A percentile compares a stretch with the other conserved stretches of the same genome.
Conservation (phyloP, 2,113 vertebrate genomes). For the Delphinapterus leucas region DNA sequence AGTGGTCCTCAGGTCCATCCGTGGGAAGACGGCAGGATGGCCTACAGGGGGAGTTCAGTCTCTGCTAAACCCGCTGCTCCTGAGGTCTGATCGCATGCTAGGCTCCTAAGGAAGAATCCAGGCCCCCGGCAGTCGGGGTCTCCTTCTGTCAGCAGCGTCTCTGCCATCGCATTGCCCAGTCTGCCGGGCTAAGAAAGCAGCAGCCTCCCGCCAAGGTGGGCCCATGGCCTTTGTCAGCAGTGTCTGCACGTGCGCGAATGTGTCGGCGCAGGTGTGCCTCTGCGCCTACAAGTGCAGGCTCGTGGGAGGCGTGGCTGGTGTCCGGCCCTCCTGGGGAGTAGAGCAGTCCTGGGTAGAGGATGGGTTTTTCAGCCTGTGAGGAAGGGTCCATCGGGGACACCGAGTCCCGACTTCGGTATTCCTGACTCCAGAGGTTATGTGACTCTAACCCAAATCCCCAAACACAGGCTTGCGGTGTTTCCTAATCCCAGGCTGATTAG, state of each 20-base stretch:
- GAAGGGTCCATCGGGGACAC: too few relatives aligned
- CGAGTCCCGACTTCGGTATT: rapidly evolving
- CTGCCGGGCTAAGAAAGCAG: neutral
- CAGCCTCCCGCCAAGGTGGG: neutral
- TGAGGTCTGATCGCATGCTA: rapidly evolving
- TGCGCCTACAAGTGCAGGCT: too few relatives aligned
- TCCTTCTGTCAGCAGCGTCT: rapidly evolving
- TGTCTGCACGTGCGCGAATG: rapidly evolving
- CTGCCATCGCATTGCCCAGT: rapidly evolving
- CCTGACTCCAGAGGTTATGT: neutral
- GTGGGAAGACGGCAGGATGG: neutral
- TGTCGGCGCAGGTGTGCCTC: too few relatives aligned
- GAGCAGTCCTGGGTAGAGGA: neutral
- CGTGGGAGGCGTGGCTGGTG: rapidly evolving
- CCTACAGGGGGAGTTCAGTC: neutral
- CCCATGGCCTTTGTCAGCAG: neutral
- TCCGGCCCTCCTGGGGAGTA: neutral
- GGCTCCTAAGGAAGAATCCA: neutral
- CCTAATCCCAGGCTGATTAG: neutral
- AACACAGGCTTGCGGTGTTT: neutral
- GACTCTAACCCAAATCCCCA: neutral
- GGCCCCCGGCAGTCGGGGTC: neutral
- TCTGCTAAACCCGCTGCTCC: neutral
- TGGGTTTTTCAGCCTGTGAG: neutral
- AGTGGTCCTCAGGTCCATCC: rapidly evolving